Base-by-base conservation (phyloP, 2,797 vertebrate species). In the Simalia tracyae region DNA sequence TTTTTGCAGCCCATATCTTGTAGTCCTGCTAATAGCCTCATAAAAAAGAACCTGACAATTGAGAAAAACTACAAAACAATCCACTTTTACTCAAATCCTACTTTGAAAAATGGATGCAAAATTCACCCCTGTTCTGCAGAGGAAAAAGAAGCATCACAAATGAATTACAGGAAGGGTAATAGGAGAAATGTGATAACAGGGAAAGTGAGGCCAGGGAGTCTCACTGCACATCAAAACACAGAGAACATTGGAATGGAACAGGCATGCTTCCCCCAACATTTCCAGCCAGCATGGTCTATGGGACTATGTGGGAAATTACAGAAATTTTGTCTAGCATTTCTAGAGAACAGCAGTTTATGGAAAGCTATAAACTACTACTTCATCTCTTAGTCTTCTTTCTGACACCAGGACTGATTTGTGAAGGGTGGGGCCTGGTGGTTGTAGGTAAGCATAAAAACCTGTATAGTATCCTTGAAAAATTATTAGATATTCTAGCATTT, bases 21-120 rank as follows among this genome's bases (percentile, higher is more conserved):
- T 46, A 46, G 72, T 24, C 76, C 36, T 81, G 24, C 36, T 96
- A 97, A 96, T 95, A 97, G 95, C 93, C 96, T 97, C 97, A 97
- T 97, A 97, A 97, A 98, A 42, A 98, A 97, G 97, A 96, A 84
- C 50, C 91, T 95, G 93, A 94, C 93, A 90, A 94, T 91, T 57
- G 26, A 36, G 68, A 92, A 94, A 92, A 86, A 95, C 59, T 64
- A 95, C 92, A 36, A 61, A 95, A 94, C 14, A 76, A 90, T 81
- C 56, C 94, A 92, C 90, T 90, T 95, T 92, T 95, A 91, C 84
- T 93, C 5, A 64, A 89, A 87, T 61, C 85, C 93, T 96, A 89
- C 94, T 3, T 93, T 94, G 94, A 95, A 95, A 88, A 94, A 88
- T 68, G 54, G 76, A 89, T 61, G 94, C 50, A 57, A 26, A 14